These are phyloP conservation scores for Lithophane semibrunnea DNA, from an alignment of 2,888 invertebrate genomes.

Conservation along the genomic window DNA sequence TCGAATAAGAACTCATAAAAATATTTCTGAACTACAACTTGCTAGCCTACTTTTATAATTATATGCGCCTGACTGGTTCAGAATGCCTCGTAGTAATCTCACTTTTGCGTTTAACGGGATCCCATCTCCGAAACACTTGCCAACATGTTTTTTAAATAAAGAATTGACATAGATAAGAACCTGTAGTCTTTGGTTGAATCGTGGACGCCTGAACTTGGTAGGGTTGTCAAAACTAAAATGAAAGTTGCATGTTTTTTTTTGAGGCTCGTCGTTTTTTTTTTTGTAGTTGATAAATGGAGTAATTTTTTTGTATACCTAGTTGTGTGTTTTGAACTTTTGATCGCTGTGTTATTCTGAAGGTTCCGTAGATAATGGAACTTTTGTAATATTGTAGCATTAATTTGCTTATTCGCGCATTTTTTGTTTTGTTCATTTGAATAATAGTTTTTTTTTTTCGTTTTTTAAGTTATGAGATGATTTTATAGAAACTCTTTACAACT, in stretches of 20 bases:
- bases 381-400: neutral
- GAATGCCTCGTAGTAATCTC: conserved; percentile 60
- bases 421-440: neutral
- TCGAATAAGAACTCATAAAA: conserved; percentile 54
- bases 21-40: conserved; percentile 68
- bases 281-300: neutral
- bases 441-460: neutral
- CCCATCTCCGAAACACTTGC: conserved; percentile 70
- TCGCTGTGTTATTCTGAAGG: neutral
- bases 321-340: neutral
- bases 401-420: neutral
- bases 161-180: conserved; percentile 81
- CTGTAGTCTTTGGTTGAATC: conserved; percentile 59
- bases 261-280: neutral
- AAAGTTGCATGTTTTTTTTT: neutral
- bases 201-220: neutral
- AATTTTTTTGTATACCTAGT: neutral
- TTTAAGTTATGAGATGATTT: neutral
- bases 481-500: neutral
- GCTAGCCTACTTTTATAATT: conserved; percentile 74
- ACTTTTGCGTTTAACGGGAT: conserved; percentile 82
- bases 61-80: conserved; percentile 50
- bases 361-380: neutral
- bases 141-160: conserved; percentile 78
- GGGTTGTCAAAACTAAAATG: conserved; percentile 44